Evolutionary conservation across 1,140 invertebrate species (phyloP), one percentile per base, ranked within the genome.

Genomic region (Drosophila watanabei): DNA sequence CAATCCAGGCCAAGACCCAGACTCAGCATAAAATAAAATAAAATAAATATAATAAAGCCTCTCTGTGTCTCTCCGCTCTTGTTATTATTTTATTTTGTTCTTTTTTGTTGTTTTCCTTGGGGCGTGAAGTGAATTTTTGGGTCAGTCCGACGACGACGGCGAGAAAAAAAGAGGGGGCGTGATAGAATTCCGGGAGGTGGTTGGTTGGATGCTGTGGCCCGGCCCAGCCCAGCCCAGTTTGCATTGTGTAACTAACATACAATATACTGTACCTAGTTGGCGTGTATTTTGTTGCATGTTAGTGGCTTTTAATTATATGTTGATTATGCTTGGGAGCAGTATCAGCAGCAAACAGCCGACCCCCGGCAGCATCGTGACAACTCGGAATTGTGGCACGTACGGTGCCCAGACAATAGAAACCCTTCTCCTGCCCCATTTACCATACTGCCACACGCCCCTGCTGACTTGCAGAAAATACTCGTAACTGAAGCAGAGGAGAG

Each of bases 221-320:
- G 35, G 30, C 49, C 30, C 28, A 20, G 32, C 28, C 20, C 18
- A 18, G 33, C 62, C 54, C 49, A 51, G 46, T 70, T 75, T 73
- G 66, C 60, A 68, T 86, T 72, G 75, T 84, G 77, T 84, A 84
- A 58, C 63, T 41, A 57, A 79, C 80, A 64, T 45, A 87, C 62
- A 75, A 72, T 64, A 28, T 49, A 49, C 16, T 9, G 46, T 49
- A 2, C 48, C 81, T 82, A 81, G 63, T 85, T 89, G 84, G 81
- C 85, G 86, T 89, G 86, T 88, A 88, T 79, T 88, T 84, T 89
- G 85, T 90, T 89, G 86, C 85, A 89, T 89, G 85, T 90, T 89
- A 90, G 86, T 89, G 60, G 79, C 85, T 76, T 90, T 89, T 89
- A 90, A 89, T 89, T 90, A 89, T 90, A 90, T 90, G 85, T 88